Evolutionary conservation across 1,140 invertebrate species (phyloP).

Genomic region (Oreohelix idahoensis): DNA sequence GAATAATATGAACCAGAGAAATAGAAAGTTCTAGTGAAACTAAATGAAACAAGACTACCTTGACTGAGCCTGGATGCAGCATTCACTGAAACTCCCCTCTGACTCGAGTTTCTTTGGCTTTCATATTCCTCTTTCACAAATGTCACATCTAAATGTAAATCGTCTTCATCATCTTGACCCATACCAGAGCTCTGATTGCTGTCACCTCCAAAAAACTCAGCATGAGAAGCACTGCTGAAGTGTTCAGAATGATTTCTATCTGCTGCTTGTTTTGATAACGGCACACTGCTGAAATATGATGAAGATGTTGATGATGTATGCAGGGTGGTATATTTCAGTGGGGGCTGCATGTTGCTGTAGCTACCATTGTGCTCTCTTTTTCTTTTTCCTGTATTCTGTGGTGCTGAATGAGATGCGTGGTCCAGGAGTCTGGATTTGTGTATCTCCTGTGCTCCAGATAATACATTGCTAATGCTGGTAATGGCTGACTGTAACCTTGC

Average conservation of each 20-base stretch:
- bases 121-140: constrained; percentile 49
- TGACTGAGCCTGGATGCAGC: constrained; percentile 34
- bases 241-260: constrained; percentile 36
- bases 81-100: constrained; percentile 31
- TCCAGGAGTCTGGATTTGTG: constrained; percentile 26
- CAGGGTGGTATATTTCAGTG: constrained; percentile 35
- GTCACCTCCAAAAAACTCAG: constrained; percentile 40
- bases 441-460: constrained; percentile 22
- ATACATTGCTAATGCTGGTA: constrained; percentile 44
- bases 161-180: constrained; percentile 44
- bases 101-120: constrained; percentile 32
- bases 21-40: background rate
- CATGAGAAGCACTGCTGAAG: constrained; percentile 33
- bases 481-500: constrained; percentile 39
- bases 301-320: constrained; percentile 28
- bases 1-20: background rate
- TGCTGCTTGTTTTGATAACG: constrained; percentile 16
- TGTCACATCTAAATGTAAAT: constrained; percentile 46
- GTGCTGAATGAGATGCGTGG: constrained; percentile 16
- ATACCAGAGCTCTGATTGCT: constrained; percentile 40
- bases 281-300: constrained; percentile 5
- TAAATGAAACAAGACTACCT: constrained; percentile 18
- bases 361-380: constrained; percentile 40
- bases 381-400: constrained; percentile 40
- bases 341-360: constrained; percentile 21